Evolutionary conservation across 2,113 vertebrate genomes (phyloP), one percentile per base, ranked within the genome.

Genomic region (Excalfactoria chinensis): DNA sequence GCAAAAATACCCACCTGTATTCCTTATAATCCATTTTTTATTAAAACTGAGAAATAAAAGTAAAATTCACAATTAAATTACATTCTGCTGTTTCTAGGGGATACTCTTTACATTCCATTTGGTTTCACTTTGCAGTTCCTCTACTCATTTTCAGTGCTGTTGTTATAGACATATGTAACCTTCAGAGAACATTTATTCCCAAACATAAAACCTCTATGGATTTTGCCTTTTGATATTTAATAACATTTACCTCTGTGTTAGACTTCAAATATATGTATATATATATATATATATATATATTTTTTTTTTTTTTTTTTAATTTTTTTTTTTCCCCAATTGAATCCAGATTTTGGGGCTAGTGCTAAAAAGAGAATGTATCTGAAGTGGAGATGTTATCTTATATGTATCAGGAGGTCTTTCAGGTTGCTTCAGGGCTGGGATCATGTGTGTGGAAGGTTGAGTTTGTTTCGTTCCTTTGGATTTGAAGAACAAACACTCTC

Each of bases 11-110:
- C 48, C 73, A 86, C 87, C 80, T 89, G 92, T 88, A 87, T 73
- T 83, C 15, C 71, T 95, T 66, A n/a, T 95, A 93, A 96, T 93
- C 85, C 79, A 80, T 95, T 93, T 93, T 97, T 95, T 95, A 95
- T 96, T 97, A 90, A 92, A 95, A 76, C 79, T 82, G 84, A 75
- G 73, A 82, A 92, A 71, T 73, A 84, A 58, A 60, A 79, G 51
- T 62, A 90, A 80, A 92, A 94, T 85, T 91, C 91, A 51, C 43
- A 76, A 84, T 84, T 90, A 92, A 73, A 90, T 89, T 83, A 72
- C 84, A 91, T 92, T 59, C 55, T 90, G 28, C 63, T 78, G 70
- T 94, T 96, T 97, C 94, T 86, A 81, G 86, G 90, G 88, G 82
- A 89, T 95, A 74, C 53, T 90, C 63, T 90, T 75, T 85, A 44